phyloP scores from a whole-genome alignment of 1,140 invertebrate species.

The Trichonephila clavata region DNA sequence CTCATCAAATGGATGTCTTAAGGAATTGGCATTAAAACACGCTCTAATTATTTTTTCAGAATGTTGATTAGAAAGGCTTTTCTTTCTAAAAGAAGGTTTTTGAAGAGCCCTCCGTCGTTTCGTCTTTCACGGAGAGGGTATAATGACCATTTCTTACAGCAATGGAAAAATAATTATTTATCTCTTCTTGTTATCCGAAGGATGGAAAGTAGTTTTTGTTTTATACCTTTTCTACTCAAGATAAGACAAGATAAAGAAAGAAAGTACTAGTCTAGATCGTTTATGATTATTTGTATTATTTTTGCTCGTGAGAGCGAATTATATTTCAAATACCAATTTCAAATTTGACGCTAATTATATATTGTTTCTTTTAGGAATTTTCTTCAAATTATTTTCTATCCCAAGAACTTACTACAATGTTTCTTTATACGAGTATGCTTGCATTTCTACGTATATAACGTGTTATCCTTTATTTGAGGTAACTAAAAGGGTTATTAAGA shows the following conservation, averaged over 20 bases:
- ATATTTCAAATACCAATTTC: not conserved
- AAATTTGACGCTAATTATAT: not conserved
- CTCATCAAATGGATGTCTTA: not conserved
- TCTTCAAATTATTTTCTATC: not conserved
- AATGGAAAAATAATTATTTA: conserved; percentile 20
- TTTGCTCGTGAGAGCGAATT: not conserved
- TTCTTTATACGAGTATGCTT: not conserved
- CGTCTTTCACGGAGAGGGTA: not conserved
- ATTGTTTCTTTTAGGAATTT: not conserved
- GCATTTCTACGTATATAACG: not conserved
- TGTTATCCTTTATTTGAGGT: too few species aligned
- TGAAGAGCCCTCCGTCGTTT: not conserved
- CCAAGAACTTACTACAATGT: too few species aligned
- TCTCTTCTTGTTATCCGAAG: not conserved
- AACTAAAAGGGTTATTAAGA: too few species aligned
- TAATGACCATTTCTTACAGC: conserved; percentile 11
- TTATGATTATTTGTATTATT: not conserved
- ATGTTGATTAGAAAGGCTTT: not conserved
- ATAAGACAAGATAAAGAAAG: not conserved
- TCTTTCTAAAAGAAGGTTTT: not conserved
- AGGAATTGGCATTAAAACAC: conserved; percentile 1
- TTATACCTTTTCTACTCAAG: not conserved
- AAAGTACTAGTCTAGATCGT: not conserved
- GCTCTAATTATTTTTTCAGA: conserved; percentile 25
- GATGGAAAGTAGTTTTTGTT: not conserved